phyloP scores from a whole-genome alignment of 2,113 vertebrate species.

The Odontophorus gujanensis region DNA sequence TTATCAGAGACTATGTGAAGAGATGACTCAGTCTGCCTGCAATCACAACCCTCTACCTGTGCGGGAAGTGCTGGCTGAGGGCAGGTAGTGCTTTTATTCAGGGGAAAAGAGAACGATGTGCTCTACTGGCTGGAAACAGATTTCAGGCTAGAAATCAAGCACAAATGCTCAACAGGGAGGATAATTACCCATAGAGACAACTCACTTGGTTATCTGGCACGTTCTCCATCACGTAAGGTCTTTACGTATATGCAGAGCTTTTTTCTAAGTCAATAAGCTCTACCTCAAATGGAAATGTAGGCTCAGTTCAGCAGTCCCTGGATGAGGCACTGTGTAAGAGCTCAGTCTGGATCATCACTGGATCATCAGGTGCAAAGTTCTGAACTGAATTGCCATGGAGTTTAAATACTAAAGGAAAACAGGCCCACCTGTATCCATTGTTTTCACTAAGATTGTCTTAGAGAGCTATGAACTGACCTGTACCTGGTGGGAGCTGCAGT shows the following conservation, averaged over 20 bases:
- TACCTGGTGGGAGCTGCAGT: neutral
- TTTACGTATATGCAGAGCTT: conserved; percentile 41
- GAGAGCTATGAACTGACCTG: neutral
- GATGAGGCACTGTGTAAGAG: neutral
- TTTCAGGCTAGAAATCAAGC: conserved; percentile 49
- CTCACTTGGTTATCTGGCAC: conserved; percentile 34
- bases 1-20: conserved; percentile 57
- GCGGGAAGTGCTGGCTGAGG: conserved; percentile 14
- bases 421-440: neutral
- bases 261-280: conserved; percentile 54
- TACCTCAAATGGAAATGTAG: conserved; percentile 61
- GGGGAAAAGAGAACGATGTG: conserved; percentile 28
- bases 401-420: neutral
- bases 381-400: neutral
- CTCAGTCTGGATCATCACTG: neutral
- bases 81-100: conserved; percentile 11
- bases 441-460: neutral
- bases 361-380: conserved; percentile 14
- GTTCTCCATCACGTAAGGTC: conserved; percentile 39
- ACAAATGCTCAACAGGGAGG: conserved; percentile 4
- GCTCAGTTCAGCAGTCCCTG: neutral
- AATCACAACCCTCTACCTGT: conserved; percentile 19
- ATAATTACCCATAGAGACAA: conserved; percentile 21
- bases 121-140: conserved; percentile 40
- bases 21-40: conserved; percentile 19